These are phyloP conservation scores for Notospermus geniculatus DNA, from an alignment of 1,140 invertebrate species.

Conservation along the genomic window DNA sequence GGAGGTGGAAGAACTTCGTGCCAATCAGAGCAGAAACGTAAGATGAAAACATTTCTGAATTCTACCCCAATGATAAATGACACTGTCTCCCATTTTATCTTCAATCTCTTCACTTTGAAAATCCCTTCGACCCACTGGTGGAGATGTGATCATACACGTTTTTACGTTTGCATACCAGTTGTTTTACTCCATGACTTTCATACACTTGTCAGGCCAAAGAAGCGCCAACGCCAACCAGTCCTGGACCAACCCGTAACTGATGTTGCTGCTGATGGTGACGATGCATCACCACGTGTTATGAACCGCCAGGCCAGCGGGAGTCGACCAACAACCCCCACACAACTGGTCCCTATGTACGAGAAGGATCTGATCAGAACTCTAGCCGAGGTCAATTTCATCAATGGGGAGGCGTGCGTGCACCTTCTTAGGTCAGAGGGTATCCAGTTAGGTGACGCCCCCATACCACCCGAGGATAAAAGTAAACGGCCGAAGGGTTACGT, in stretches of 20 bases:
- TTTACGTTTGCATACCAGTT: too few species aligned
- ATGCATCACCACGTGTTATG: not conserved
- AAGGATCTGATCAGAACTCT: conserved; percentile 49
- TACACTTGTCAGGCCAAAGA: too few species aligned
- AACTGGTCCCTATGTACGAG: conserved; percentile 33
- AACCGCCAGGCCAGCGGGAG: not conserved
- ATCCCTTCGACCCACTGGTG: too few species aligned
- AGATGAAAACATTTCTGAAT: too few species aligned
- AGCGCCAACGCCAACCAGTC: too few species aligned
- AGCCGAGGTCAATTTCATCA: conserved; percentile 52
- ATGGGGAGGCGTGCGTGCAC: conserved; percentile 53
- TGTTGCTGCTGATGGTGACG: not conserved
- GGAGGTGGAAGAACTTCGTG: conserved; percentile 42
- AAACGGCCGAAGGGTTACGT: conserved; percentile 50
- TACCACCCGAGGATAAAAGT: conserved; percentile 49
- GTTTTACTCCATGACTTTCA: too few species aligned
- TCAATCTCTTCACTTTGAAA: too few species aligned
- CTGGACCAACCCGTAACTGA: not conserved
- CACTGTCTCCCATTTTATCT: too few species aligned
- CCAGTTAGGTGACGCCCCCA: conserved; percentile 49
- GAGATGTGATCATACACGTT: too few species aligned
- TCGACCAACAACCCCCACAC: not conserved
- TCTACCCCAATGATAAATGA: too few species aligned
- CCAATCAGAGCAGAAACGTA: conserved; percentile 26
- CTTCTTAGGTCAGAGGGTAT: conserved; percentile 46